Evolutionary conservation across 2,113 vertebrate genomes (phyloP).

Genomic region (Melospiza georgiana): DNA sequence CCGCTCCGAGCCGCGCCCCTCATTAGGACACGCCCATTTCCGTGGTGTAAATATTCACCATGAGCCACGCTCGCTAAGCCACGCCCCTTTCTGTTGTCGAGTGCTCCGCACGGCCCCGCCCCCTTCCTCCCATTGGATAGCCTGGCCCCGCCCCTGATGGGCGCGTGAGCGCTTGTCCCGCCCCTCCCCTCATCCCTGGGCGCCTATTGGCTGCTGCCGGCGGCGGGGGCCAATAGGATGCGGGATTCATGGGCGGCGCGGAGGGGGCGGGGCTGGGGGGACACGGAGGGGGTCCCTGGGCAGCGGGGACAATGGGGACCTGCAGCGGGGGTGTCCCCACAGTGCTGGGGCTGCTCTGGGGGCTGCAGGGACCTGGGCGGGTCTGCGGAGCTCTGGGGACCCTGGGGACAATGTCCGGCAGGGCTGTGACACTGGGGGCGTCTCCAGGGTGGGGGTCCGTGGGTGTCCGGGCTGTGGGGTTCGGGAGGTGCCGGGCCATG

Average conservation of each 20-base stretch:
- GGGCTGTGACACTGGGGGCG: no score
- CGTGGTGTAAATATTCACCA: fast-evolving
- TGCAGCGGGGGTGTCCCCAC: no score
- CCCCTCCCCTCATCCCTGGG: not conserved
- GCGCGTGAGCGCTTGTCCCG: not conserved
- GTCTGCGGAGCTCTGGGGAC: no score
- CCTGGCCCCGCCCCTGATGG: not conserved
- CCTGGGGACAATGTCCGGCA: no score
- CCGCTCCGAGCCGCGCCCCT: not conserved
- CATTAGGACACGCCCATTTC: not conserved
- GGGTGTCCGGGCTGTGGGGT: no score
- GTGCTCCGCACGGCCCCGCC: not conserved
- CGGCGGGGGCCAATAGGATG: not conserved
- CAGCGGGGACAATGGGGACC: no score
- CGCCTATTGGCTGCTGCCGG: not conserved
- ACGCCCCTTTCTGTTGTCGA: not conserved
- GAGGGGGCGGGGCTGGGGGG: not conserved
- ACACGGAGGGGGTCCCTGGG: not conserved
- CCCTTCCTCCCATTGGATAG: fast-evolving
- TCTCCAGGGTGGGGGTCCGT: no score
- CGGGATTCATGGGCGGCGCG: not conserved
- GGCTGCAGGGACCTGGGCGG: no score
- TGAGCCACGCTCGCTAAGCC: fast-evolving
- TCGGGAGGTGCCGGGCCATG: no score
- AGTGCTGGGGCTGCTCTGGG: no score